phyloP scores from a whole-genome alignment of 2,888 invertebrate species.

The Trissonchulus latispiculum region DNA sequence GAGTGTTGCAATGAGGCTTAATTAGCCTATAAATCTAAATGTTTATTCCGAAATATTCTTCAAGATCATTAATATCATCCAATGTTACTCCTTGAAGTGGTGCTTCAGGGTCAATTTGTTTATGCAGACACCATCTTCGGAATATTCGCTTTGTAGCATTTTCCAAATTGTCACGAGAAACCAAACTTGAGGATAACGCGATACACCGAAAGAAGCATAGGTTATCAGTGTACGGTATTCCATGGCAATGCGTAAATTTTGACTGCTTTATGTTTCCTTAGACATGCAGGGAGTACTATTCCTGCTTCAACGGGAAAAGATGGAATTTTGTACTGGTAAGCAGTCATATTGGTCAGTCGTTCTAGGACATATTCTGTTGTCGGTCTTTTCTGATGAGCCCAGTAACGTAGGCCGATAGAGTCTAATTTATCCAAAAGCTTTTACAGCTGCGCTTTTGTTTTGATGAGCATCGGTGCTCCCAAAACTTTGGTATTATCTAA shows the following conservation, averaged over 20 bases:
- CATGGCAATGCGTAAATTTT: background rate
- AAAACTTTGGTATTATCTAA: background rate
- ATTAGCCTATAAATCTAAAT: background rate
- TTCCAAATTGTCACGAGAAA: background rate
- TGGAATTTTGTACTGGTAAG: background rate
- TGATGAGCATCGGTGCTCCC: background rate
- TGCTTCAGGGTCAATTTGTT: background rate
- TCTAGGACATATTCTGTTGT: background rate
- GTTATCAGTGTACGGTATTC: background rate
- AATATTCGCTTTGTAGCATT: background rate
- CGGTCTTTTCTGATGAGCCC: background rate
- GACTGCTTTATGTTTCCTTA: background rate
- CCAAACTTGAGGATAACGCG: background rate
- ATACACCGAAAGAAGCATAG: conserved; percentile 10
- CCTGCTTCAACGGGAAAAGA: background rate
- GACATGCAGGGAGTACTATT: background rate
- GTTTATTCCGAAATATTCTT: background rate
- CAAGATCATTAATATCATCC: background rate
- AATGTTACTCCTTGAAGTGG: background rate
- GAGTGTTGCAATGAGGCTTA: too few species aligned
- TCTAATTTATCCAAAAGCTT: background rate
- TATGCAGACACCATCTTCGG: background rate
- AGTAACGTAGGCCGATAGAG: background rate
- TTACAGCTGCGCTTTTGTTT: background rate
- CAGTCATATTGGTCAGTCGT: conserved; percentile 1